phyloP scores from a whole-genome alignment of 2,797 vertebrate species.

The Streptopelia turtur region DNA sequence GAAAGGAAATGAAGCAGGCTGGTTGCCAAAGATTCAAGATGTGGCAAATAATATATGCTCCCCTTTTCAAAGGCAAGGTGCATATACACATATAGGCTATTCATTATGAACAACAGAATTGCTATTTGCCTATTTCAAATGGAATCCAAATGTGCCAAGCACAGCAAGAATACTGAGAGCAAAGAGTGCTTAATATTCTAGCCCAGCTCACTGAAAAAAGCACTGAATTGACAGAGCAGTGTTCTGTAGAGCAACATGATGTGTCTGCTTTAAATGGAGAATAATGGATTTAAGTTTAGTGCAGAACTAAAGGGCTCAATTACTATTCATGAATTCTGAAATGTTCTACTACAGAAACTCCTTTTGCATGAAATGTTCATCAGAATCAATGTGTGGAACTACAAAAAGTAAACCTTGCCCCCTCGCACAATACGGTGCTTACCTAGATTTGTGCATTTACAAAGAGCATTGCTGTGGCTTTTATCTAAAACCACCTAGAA shows the following conservation, averaged over 20 bases:
- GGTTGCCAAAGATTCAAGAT: conserved; percentile 68
- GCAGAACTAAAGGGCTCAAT: conserved; percentile 80
- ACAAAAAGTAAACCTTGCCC: conserved; percentile 64
- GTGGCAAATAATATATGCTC: conserved; percentile 59
- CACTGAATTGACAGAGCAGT: conserved; percentile 75
- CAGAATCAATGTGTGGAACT: conserved; percentile 75
- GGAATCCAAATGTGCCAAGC: conserved; percentile 75
- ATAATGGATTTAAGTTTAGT: conserved; percentile 82
- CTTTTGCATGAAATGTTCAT: conserved; percentile 82
- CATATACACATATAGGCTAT: conserved; percentile 67
- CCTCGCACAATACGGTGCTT: conserved; percentile 49
- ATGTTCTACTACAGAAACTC: conserved; percentile 77
- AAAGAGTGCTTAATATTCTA: conserved; percentile 78
- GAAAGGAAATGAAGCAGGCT: conserved; percentile 58
- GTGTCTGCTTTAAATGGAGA: conserved; percentile 81
- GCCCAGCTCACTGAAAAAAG: conserved; percentile 69
- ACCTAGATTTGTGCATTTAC: conserved; percentile 44
- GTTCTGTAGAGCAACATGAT: conserved; percentile 77
- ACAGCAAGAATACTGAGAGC: conserved; percentile 75
- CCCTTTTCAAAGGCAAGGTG: conserved; percentile 72
- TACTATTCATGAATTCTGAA: conserved; percentile 82
- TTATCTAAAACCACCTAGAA: conserved; percentile 38
- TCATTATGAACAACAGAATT: conserved; percentile 77
- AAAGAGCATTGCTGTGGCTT: conserved; percentile 29
- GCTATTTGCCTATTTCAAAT: conserved; percentile 79